Base-by-base conservation (phyloP, 2,113 vertebrate genomes). In the Tenrec ecaudatus region DNA sequence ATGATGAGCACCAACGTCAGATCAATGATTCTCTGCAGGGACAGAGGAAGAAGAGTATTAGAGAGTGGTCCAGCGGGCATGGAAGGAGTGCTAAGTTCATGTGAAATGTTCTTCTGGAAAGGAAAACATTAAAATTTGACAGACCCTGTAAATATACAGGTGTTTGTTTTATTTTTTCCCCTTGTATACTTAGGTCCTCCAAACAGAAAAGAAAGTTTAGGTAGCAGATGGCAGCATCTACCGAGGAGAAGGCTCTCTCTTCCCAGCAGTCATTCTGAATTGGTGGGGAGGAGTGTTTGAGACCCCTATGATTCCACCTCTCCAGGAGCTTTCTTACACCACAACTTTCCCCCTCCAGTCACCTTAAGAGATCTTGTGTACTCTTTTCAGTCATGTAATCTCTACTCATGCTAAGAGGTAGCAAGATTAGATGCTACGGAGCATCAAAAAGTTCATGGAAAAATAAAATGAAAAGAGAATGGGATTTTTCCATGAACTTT, bases 61-160 rank as follows among this genome's bases (percentile, higher is more conserved):
- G 36, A 53, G 25, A 88, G 81, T 15, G 16, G 47, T 84, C 33
- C 17, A 77, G 81, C 76, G 4, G 20, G 14, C 27, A 9, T 53
- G 3, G 47, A 53, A 53, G 47, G 10, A 1, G 16, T 9, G 27
- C 73, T 66, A 82, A 29, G 9, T 57, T 84, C 81, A 88, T 29
- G n/a, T 94, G 22, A 95, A 89, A 57, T 58, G 27, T 60, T 27
- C 66, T 66, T 22, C 15, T n/a, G 12, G 19, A 2, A 3, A 19
- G 27, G 27, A 66, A 94, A 95, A 73, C 62, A 92, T 66, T 95
- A 66, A 93, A 78, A 77, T 86, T 27, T 75, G 80, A 38, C 22
- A 40, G 84, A 82, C n/a, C 38, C 58, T 8, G 47, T 53, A 53
- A 53, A 53, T 53, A 53, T 10, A 53, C 20, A 62, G 60, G 20